Base-by-base conservation (phyloP, 2,888 invertebrate species). In the Nasonia oneida region DNA sequence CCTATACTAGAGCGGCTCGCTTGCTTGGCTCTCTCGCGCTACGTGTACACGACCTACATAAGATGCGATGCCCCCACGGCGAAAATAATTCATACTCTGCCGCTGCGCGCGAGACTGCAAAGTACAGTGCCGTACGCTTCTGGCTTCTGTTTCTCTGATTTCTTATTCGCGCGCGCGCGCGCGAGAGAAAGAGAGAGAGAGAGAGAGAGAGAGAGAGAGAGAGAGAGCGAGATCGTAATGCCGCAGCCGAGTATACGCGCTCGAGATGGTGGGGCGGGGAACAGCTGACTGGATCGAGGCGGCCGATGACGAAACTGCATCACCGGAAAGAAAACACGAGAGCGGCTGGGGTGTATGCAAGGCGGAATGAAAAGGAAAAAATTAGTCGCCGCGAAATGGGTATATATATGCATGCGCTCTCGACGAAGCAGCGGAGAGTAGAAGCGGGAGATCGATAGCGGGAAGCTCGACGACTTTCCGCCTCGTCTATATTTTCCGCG, bases 31-130 rank as follows among this genome's bases (percentile, higher is more conserved):
- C 77, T n/a, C 57, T 73, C 50, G 74, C 84, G 76, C 91, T 92
- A 91, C 92, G 92, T 92, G 92, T 92, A 92, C 92, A 92, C 93
- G 93, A 93, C 93, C 93, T 93, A 93, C 93, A 93, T 93, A 93
- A 93, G 93, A 93, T 92, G 92, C 93, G 93, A 93, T 93, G 93
- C 93, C 91, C 93, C 92, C 92, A 91, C 92, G 92, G 93, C 92
- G 91, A 93, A 93, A 93, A 93, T 93, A 93, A 93, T 93, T 93
- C 93, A 93, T 93, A 92, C 89, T 88, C 89, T 23, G n/a, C 64
- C 29, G 67, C 47, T 42, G 42, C 42, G 33, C 10, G 33, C 29
- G 29, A 29, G 33, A 80, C 89, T 89, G 88, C 89, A 86, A 89
- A 88, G 88, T 89, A 89, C 89, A 88, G 88, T 88, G 85, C 87